Base-by-base conservation (phyloP, 2,797 vertebrate species). In the Paedocypris micromegethes region DNA sequence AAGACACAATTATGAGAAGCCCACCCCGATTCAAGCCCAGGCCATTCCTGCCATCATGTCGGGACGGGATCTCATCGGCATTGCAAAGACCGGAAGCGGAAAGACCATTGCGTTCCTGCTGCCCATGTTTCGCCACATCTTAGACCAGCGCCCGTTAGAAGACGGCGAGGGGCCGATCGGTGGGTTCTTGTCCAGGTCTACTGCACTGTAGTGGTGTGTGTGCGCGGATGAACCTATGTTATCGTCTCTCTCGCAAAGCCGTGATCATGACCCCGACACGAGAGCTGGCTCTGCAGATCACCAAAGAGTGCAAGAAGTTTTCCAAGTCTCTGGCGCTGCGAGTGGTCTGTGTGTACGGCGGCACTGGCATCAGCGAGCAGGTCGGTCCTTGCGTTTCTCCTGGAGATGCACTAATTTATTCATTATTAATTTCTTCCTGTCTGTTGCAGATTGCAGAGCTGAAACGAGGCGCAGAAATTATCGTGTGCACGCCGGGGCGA, bases 261-360 rank as follows among this genome's bases (percentile, higher is more conserved):
- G 88, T 98, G 56, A 98, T 99, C 80, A 96, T 98, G 94, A 99
- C 97, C 44, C 97, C 97, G 0, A 99, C 96, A 66, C 91, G 96
- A 60, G 97, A 99, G 85, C 67, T 99, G 84, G 97, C 97, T 64
- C 88, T 99, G 81, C 96, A 99, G 78, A 99, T 99, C 81, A 97
- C 97, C 73, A 99, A 99, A 84, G 96, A 99, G 83, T 98, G 96
- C 55, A 99, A 98, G 90, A 99, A 98, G 81, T 98, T 98, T 86
- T 97, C 96, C 2, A 99, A 97, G 83, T 85, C 92, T 0, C 91
- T 99, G 81, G 92, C 90, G 0, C 92, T 98, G 78, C 82, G 94
- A 72, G 97, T 97, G 86, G 97, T 99, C 57, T 99, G 97, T 88
- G 97, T 98, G 70, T 99, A 98, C 68, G 97, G 97, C 78, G 96